Evolutionary conservation across 2,888 invertebrate species (phyloP), one percentile per base, ranked within the genome.

Genomic region (Lydus trimaculatus): DNA sequence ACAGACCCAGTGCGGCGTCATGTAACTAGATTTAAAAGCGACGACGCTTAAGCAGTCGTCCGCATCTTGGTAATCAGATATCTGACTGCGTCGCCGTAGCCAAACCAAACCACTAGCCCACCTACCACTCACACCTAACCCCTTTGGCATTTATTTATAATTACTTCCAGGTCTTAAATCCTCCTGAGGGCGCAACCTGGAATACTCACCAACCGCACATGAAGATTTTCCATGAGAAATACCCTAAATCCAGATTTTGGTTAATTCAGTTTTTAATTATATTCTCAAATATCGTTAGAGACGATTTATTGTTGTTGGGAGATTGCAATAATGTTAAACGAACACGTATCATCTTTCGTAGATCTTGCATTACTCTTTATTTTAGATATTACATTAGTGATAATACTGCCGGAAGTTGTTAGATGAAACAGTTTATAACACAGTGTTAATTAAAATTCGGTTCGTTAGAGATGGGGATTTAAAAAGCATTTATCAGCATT

Each of bases 11-110:
- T 81, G 81, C 82, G 83, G 81, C 80, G 78, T 80, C 81, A 78
- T 76, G 77, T 84, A 84, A 84, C 84, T 82, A 80, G 82, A 84
- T 84, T 84, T 84, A 82, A 82, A 83, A 84, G 83, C 83, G 82
- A 79, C 83, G 82, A 77, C 80, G 83, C 82, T 80, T 81, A 79
- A 80, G 78, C 79, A 80, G 77, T 77, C 80, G 80, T 77, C 79
- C 80, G 80, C 80, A 78, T 80, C 80, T 80, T 77, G 75, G 82
- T 84, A 83, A 84, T 84, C 84, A 83, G 82, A 83, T 84, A 82
- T 83, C 80, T 80, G 79, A 80, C 76, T 81, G 81, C 81, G 83
- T 82, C 79, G 36, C 13, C 36, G 36, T 36, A 36, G 15, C 13
- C 11, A 36, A 36, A 36, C 43, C n/a, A n/a, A n/a, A n/a, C n/a